Evolutionary conservation across 2,113 vertebrate species (phyloP).

Genomic region (Zingel zingel): DNA sequence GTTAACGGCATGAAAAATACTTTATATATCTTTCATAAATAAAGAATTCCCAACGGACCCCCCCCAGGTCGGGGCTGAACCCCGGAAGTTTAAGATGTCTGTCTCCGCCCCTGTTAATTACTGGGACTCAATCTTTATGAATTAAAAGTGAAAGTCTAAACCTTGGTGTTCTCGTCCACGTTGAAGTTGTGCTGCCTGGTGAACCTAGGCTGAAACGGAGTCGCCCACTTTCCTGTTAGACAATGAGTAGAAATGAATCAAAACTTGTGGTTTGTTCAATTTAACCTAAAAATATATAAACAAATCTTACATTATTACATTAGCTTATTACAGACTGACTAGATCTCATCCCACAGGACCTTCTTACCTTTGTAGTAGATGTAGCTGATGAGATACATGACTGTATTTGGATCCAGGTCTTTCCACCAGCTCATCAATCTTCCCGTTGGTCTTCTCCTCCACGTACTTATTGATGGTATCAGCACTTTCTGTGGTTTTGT

Average conservation of each 20-base stretch:
- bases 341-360: not conserved
- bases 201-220: conserved; percentile 58
- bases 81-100: no score
- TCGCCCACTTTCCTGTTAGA: conserved; percentile 81
- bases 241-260: conserved; percentile 10
- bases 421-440: conserved; percentile 76
- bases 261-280: not conserved
- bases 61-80: accelerated
- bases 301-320: no score
- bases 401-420: conserved; percentile 53
- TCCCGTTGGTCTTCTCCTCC: conserved; percentile 74
- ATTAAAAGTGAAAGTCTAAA: conserved; percentile 37
- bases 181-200: conserved; percentile 71
- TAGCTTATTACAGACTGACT: no score
- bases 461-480: conserved; percentile 76
- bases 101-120: no score
- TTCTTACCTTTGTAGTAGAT: conserved; percentile 84
- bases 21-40: no score
- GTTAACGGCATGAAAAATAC: no score
- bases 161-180: conserved; percentile 72
- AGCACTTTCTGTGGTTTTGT: conserved; percentile 42
- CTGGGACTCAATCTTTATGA: not conserved
- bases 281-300: no score
- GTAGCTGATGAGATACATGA: conserved; percentile 82
- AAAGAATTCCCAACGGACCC: no score